Conservation (phyloP, 2,797 vertebrate genomes). For the Gila robusta region DNA sequence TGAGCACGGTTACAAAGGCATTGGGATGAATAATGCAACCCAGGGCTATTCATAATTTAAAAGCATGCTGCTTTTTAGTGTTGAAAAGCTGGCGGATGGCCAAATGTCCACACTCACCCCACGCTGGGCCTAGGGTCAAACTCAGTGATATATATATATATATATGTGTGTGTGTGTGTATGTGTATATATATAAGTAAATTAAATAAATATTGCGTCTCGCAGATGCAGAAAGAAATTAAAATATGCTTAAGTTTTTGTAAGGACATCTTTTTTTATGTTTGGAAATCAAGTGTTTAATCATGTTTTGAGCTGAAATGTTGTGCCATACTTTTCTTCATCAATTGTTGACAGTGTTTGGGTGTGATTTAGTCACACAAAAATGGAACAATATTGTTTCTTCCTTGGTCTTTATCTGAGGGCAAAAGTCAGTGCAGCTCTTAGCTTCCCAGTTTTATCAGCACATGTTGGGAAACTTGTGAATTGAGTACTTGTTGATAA, state of each 20-base stretch:
- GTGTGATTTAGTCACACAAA: slow-evolving; percentile 24
- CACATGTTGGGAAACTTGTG: neutral
- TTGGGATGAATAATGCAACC: slow-evolving; percentile 81
- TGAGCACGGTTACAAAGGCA: slow-evolving; percentile 73
- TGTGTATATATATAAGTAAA: neutral
- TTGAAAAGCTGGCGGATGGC: slow-evolving; percentile 66
- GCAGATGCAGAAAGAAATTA: too few relatives aligned
- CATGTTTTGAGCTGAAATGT: slow-evolving; percentile 22
- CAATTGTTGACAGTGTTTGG: slow-evolving; percentile 13
- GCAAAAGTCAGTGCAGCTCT: slow-evolving; percentile 11
- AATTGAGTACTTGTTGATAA: slow-evolving; percentile 12
- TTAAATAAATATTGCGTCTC: neutral
- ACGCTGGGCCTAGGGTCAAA: slow-evolving; percentile 41
- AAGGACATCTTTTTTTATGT: neutral
- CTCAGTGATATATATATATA: slow-evolving; percentile 2
- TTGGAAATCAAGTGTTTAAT: neutral
- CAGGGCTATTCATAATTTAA: slow-evolving; percentile 77
- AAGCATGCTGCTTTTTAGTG: slow-evolving; percentile 69
- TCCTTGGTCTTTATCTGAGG: slow-evolving; percentile 28
- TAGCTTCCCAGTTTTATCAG: slow-evolving; percentile 6
- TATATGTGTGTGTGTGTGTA: rapidly evolving
- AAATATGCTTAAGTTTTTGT: neutral
- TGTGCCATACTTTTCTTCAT: neutral
- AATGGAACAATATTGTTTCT: neutral
- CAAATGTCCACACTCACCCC: slow-evolving; percentile 53